Conservation (phyloP, 2,797 vertebrate genomes). For the Myotis vivesi region DNA sequence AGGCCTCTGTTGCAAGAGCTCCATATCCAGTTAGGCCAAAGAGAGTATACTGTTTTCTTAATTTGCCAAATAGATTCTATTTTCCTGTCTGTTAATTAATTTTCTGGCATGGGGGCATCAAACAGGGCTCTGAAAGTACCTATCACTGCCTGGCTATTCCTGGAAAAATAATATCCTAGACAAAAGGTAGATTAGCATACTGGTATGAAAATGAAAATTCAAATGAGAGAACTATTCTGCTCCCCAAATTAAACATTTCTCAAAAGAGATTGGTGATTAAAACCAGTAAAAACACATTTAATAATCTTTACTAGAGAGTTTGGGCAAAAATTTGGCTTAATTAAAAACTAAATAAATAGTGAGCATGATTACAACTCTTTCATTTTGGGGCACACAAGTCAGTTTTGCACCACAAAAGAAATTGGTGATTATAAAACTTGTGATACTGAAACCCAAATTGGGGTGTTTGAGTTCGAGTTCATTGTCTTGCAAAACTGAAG, state of each 20-base stretch:
- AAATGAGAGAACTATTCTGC: not conserved
- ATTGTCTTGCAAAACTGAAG: too few relatives aligned
- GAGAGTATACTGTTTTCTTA: not conserved
- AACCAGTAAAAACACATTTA: constrained; percentile 25
- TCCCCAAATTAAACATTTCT: constrained; percentile 31
- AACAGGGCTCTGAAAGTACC: not conserved
- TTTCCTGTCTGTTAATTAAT: not conserved
- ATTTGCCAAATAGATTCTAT: not conserved
- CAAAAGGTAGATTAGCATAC: not conserved
- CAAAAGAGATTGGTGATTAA: constrained; percentile 32
- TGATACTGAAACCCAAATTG: not conserved
- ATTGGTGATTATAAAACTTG: not conserved
- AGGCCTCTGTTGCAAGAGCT: not conserved
- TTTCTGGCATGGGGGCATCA: not conserved
- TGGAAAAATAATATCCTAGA: not conserved
- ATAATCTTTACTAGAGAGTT: constrained; percentile 16
- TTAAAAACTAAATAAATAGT: constrained; percentile 57
- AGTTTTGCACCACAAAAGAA: not conserved
- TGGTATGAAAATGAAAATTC: not conserved
- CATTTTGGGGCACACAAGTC: not conserved
- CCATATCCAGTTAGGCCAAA: not conserved
- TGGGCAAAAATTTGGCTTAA: not conserved
- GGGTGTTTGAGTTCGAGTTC: too few relatives aligned
- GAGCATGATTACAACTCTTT: not conserved
- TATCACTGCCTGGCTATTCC: not conserved